Conservation (phyloP, 1,140 invertebrate species). For the Pectinophora gossypiella region DNA sequence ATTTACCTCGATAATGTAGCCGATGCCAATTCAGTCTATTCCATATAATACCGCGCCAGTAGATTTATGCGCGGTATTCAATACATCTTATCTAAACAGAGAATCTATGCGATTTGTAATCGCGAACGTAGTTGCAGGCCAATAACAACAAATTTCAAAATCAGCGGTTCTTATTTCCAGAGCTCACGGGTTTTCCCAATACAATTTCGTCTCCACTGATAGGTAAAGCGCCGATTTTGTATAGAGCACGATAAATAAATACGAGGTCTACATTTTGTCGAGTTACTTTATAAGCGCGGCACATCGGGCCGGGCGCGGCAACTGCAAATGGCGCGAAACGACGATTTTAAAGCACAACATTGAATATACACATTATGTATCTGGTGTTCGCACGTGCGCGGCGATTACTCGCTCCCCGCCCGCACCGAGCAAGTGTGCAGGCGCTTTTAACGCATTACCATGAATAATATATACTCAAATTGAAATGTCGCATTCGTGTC, state of each 20-base stretch:
- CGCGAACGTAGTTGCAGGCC: not conserved
- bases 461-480: constrained; percentile 74
- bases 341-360: constrained; percentile 70
- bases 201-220: constrained; percentile 31
- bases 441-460: constrained; percentile 73
- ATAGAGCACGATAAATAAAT: constrained; percentile 36
- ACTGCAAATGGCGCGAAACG: constrained; percentile 67
- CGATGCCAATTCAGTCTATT: no score
- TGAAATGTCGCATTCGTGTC: constrained; percentile 72
- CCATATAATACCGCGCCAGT: constrained; percentile 18
- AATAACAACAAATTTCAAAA: not conserved
- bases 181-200: constrained; percentile 26
- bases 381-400: constrained; percentile 49
- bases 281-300: constrained; percentile 64
- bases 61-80: constrained; percentile 36
- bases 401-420: constrained; percentile 57
- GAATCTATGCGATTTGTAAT: constrained; percentile 1
- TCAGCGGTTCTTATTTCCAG: not conserved
- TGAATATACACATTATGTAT: constrained; percentile 55
- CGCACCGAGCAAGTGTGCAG: constrained; percentile 45
- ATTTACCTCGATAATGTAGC: no score
- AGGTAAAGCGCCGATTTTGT: constrained; percentile 36
- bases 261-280: constrained; percentile 41
- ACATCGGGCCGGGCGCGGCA: constrained; percentile 40
- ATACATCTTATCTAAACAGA: constrained; percentile 26